Evolutionary conservation across 2,888 invertebrate genomes (phyloP).

Genomic region (Heliconius charithonia): DNA sequence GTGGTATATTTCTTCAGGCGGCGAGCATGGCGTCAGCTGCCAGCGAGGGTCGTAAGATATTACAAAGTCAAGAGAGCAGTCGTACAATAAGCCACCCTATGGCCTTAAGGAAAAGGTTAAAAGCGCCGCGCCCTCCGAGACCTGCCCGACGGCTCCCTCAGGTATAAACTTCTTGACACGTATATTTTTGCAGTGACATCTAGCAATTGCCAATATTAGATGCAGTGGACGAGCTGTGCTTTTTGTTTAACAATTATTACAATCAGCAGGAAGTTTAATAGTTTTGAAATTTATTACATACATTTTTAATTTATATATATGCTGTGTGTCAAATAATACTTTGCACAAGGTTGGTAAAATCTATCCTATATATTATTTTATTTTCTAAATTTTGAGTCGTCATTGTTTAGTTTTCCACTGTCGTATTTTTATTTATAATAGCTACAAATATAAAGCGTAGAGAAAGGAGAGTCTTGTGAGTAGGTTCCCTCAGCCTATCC

Average conservation of each 20-base stretch:
- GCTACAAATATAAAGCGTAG: neutral
- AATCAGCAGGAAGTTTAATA: neutral
- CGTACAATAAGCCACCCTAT: constrained; percentile 78
- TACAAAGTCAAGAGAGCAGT: constrained; percentile 75
- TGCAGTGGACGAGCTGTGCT: neutral
- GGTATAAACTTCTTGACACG: constrained; percentile 66
- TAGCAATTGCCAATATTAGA: constrained; percentile 48
- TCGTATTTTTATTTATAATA: no score
- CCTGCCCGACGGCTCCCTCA: constrained; percentile 81
- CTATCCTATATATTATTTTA: neutral
- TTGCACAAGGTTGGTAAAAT: neutral
- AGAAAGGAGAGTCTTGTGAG: neutral
- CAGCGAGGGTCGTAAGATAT: constrained; percentile 77
- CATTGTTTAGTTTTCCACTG: neutral
- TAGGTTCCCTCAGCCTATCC: neutral
- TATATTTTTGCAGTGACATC: constrained; percentile 49
- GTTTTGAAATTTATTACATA: neutral
- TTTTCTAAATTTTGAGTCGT: neutral
- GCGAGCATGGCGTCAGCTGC: constrained; percentile 84
- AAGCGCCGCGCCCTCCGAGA: constrained; percentile 69
- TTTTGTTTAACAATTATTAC: neutral
- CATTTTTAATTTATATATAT: neutral
- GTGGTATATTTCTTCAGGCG: constrained; percentile 62
- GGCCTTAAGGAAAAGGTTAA: constrained; percentile 73
- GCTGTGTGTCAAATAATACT: neutral